Base-by-base conservation (phyloP, 2,888 invertebrate species). In the Eubasilissa splendida region DNA sequence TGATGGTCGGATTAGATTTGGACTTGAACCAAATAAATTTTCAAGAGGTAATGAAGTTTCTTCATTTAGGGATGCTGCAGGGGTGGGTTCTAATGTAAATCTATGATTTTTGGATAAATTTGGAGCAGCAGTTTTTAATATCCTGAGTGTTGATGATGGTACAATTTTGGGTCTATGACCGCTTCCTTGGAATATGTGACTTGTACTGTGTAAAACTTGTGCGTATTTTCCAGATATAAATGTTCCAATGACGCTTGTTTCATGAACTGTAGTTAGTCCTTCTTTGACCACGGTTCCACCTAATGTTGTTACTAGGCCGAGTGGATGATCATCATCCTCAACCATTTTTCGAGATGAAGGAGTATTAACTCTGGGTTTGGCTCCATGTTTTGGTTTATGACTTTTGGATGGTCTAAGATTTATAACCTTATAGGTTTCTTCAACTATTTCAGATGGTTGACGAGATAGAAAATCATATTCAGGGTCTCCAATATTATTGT, bases 231-330 rank as follows among this genome's bases (percentile, higher is more conserved):
- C 96, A 73, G 95, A 94, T 85, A 96, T 95, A 86, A 94, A 95
- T 4, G 97, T 96, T 50, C 97, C 95, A 85, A 96, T 95, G n/a
- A 97, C 96, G 86, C 95, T 95, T 0, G 96, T 96, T 88, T 96
- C 96, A 86, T 96, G 95, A 7, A 96, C 93, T 0, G 96, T 96
- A 5, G 96, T 96, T 2, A 94, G 88, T 1, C 96, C 96, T 85
- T 96, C 95, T 86, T 94, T 94, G 4, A 96, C 94, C 79, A 95
- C 93, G 5, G 95, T 96, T 33, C 96, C 97, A 65, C 96, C 96
- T 76, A 96, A 91, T 85, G 95, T 96, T 7, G 96, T 96, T 0
- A 97, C 95, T 78, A 96, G 89, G 5, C 96, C 96, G 1, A 95
- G 92, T 0, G 96, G 95, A 87, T 94, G 94, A 82, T 93, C 92